phyloP scores from a whole-genome alignment of 2,113 vertebrate genomes.

The Ptychochromis oligacanthus region DNA sequence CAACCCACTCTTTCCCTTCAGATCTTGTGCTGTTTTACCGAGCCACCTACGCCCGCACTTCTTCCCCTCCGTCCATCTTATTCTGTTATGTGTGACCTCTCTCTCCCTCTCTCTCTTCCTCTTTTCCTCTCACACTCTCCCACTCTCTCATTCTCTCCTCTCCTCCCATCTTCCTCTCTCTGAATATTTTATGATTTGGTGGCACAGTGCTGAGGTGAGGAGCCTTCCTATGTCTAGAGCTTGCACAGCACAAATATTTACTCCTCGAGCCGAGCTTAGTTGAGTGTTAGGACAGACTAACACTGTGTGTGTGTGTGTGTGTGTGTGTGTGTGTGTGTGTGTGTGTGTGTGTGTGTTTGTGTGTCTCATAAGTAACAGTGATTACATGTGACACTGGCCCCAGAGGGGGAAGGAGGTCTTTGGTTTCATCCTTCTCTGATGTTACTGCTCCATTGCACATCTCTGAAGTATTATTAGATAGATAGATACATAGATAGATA shows the following conservation, averaged over 20 bases:
- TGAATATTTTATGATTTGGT: constrained; percentile 96
- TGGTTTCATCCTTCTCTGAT: constrained; percentile 74
- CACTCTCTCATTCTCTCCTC: constrained; percentile 39
- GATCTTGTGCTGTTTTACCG: constrained; percentile 42
- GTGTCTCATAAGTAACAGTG: constrained; percentile 83
- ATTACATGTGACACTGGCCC: constrained; percentile 87
- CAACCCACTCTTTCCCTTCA: constrained; percentile 40
- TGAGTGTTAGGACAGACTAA: constrained; percentile 50
- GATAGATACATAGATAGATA: constrained; percentile 29
- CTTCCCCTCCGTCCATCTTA: constrained; percentile 52
- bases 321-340: constrained; percentile 68
- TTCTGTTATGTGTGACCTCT: constrained; percentile 57
- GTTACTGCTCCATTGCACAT: constrained; percentile 62
- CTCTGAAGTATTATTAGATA: constrained; percentile 73
- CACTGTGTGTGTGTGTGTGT: constrained; percentile 19
- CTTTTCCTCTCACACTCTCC: constrained; percentile 30
- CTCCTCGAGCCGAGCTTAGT: constrained; percentile 79
- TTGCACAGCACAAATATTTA: constrained; percentile 96
- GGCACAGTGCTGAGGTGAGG: constrained; percentile 78
- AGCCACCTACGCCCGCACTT: constrained; percentile 50
- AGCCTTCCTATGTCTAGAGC: constrained; percentile 82
- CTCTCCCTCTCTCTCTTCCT: constrained; percentile 22
- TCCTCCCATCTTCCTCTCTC: constrained; percentile 47
- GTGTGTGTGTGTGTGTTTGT: constrained; percentile 41
- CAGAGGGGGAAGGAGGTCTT: constrained; percentile 76